Evolutionary conservation across 2,797 vertebrate genomes (phyloP).

Genomic region (Limosa lapponica): DNA sequence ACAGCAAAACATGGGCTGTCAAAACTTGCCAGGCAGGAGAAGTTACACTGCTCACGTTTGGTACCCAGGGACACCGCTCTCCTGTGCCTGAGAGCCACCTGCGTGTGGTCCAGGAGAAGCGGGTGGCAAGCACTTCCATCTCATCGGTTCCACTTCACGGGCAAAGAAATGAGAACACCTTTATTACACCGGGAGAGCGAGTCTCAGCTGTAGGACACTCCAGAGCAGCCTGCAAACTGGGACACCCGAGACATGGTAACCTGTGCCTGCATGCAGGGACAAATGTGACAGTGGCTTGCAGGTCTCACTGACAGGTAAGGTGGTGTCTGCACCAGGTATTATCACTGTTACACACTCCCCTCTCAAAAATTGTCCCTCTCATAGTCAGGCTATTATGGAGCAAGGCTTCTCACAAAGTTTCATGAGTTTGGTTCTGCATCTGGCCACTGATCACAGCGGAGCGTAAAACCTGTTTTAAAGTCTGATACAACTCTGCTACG

Average conservation of each 20-base stretch:
- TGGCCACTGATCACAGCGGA: background rate
- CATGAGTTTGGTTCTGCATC: background rate
- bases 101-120: background rate
- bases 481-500: background rate
- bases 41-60: background rate
- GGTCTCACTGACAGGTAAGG: background rate
- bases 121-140: background rate
- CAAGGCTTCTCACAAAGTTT: background rate
- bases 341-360: background rate
- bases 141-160: background rate
- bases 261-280: fast-evolving
- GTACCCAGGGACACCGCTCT: background rate
- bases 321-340: background rate
- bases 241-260: background rate
- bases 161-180: background rate
- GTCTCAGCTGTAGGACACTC: background rate
- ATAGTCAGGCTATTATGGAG: fast-evolving
- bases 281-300: background rate
- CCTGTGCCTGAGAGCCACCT: background rate
- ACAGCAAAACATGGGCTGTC: background rate
- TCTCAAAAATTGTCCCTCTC: background rate
- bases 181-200: background rate
- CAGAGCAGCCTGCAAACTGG: background rate
- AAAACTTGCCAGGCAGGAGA: background rate
- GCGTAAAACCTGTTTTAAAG: background rate